phyloP scores from a whole-genome alignment of 2,888 invertebrate species.

The Cryptocephalus primarius region DNA sequence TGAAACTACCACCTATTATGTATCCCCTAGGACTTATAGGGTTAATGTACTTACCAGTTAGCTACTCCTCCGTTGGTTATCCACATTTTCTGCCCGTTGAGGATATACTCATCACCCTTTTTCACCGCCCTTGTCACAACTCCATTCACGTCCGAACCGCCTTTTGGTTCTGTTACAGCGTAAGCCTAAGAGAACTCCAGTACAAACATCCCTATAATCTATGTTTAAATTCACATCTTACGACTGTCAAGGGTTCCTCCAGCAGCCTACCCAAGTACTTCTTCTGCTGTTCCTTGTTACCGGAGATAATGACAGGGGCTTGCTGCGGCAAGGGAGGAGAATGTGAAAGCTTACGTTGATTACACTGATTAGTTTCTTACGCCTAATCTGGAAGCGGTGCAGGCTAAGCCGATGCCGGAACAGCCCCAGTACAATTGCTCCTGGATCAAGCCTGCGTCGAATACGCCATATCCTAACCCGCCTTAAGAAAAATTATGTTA shows the following conservation, averaged over 20 bases:
- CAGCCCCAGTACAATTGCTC: constrained; percentile 91
- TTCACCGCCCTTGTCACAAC: constrained; percentile 80
- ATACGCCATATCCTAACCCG: constrained; percentile 62
- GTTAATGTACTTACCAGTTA: constrained; percentile 53
- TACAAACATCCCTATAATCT: too few species aligned
- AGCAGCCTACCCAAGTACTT: constrained; percentile 85
- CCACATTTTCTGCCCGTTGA: constrained; percentile 95
- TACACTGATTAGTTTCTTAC: too few species aligned
- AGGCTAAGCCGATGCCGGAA: constrained; percentile 83
- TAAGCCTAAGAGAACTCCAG: constrained; percentile 54
- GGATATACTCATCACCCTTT: constrained; percentile 83
- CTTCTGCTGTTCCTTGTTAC: constrained; percentile 82
- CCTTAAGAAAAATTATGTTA: constrained; percentile 42
- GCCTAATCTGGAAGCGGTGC: constrained; percentile 78
- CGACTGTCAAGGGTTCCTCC: constrained; percentile 80
- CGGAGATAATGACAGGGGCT: constrained; percentile 74
- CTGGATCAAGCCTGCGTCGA: constrained; percentile 70
- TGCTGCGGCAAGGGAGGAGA: constrained; percentile 43
- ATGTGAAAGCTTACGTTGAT: constrained; percentile 16
- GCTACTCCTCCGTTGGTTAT: constrained; percentile 94
- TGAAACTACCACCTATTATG: too few species aligned
- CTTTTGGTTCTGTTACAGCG: constrained; percentile 89
- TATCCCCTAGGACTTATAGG: too few species aligned
- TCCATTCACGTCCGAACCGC: constrained; percentile 88
- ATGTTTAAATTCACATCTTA: background rate